Conservation (phyloP, 2,888 invertebrate genomes). For the Eristalis pertinax region DNA sequence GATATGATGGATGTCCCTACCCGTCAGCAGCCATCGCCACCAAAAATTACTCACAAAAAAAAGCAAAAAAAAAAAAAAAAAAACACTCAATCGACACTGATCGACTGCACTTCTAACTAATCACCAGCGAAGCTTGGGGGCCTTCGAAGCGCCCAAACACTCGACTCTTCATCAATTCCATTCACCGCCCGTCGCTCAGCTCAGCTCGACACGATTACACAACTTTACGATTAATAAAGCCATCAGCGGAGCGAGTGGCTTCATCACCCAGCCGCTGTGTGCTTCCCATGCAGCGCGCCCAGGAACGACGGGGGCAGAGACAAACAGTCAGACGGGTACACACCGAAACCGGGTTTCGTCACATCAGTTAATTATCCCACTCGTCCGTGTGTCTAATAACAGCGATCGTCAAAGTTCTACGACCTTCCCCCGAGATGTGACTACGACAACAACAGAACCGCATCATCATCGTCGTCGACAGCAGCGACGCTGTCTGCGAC, state of each 20-base stretch:
- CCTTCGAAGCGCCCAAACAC: background rate
- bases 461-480: background rate
- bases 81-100: background rate
- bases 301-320: background rate
- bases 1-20: background rate
- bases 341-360: slow-evolving; percentile 42
- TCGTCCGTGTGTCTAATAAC: slow-evolving; percentile 63
- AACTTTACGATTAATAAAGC: slow-evolving; percentile 2
- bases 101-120: background rate
- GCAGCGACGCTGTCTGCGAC: background rate
- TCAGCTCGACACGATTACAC: background rate
- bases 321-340: slow-evolving; percentile 18
- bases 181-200: background rate
- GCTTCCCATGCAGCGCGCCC: too few relatives aligned
- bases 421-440: slow-evolving; percentile 24
- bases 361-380: slow-evolving; percentile 47
- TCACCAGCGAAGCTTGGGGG: background rate
- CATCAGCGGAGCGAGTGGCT: background rate
- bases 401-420: slow-evolving; percentile 48
- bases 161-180: background rate
- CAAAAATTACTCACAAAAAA: slow-evolving; percentile 14
- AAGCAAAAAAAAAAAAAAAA: slow-evolving; percentile 1
- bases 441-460: background rate
- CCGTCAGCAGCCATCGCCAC: slow-evolving; percentile 19
- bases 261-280: background rate